These are phyloP conservation scores for Paedocypris micromegethes DNA, from an alignment of 2,797 vertebrate species.

Conservation along the genomic window DNA sequence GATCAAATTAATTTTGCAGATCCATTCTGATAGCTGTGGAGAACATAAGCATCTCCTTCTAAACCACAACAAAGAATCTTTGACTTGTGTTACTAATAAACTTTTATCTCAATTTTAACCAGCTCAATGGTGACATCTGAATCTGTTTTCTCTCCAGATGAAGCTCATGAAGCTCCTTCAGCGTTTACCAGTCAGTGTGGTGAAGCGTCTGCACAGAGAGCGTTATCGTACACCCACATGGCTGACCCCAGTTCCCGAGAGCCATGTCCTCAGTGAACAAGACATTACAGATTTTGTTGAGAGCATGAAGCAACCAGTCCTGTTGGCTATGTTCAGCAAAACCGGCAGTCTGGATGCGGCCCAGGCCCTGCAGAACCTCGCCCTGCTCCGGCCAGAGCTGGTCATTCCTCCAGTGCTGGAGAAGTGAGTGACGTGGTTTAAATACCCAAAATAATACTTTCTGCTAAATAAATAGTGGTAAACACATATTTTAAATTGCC, in stretches of 20 bases:
- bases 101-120: too few species aligned
- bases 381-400: constrained; percentile 90
- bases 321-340: constrained; percentile 98
- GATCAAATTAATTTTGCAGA: too few species aligned
- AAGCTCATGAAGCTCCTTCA: constrained; percentile 98
- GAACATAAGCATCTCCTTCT: too few species aligned
- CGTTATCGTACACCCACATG: constrained; percentile 86
- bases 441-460: too few species aligned
- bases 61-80: too few species aligned
- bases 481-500: too few species aligned
- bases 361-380: constrained; percentile 93
- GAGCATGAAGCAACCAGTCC: constrained; percentile 93
- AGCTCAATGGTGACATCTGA: too few species aligned
- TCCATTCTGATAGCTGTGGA: too few species aligned
- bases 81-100: too few species aligned
- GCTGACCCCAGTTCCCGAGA: constrained; percentile 88
- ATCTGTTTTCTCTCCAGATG: constrained; percentile 66
- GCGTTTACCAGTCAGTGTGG: constrained; percentile 82
- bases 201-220: constrained; percentile 88
- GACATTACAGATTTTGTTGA: constrained; percentile 91
- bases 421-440: constrained; percentile 69
- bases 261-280: constrained; percentile 89
- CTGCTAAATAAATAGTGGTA: too few species aligned
- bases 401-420: constrained; percentile 96
- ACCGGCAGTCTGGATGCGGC: constrained; percentile 94